phyloP scores from a whole-genome alignment of 2,888 invertebrate genomes.

The Chelonus formosanus region DNA sequence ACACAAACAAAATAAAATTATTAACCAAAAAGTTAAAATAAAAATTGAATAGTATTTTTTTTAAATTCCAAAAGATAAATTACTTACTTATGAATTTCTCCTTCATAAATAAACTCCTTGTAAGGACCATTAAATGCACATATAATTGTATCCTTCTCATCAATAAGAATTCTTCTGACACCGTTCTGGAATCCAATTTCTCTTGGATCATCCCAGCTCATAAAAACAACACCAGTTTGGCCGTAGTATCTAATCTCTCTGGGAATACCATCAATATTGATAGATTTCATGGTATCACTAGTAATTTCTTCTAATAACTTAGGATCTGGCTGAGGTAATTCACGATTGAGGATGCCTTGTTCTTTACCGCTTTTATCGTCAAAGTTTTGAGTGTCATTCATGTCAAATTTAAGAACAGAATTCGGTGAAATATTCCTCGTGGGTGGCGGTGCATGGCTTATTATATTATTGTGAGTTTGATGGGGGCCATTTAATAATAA shows the following conservation, averaged over 20 bases:
- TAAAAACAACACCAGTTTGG: conserved; percentile 83
- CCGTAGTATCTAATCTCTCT: conserved; percentile 88
- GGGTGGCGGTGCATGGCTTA: conserved; percentile 25
- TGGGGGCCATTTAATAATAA: conserved; percentile 51
- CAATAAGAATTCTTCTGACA: conserved; percentile 76
- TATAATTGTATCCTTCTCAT: conserved; percentile 77
- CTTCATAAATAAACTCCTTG: conserved; percentile 78
- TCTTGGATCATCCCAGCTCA: conserved; percentile 86
- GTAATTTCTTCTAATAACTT: conserved; percentile 68
- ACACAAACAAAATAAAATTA: conserved; percentile 44
- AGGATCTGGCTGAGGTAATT: conserved; percentile 65
- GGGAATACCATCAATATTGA: conserved; percentile 82
- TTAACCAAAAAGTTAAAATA: conserved; percentile 23
- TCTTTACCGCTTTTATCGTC: conserved; percentile 37
- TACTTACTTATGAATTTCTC: conserved; percentile 70
- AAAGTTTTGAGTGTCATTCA: conserved; percentile 45
- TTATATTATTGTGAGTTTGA: conserved; percentile 13
- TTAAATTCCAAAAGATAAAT: conserved; percentile 20
- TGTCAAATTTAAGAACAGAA: conserved; percentile 46
- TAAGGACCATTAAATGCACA: conserved; percentile 74
- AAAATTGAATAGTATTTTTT: too few species aligned
- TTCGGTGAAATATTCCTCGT: conserved; percentile 48
- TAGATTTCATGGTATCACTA: conserved; percentile 78
- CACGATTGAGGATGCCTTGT: conserved; percentile 45
- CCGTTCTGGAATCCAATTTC: conserved; percentile 89